Evolutionary conservation across 2,888 invertebrate genomes (phyloP).

Genomic region (Parasteatoda lunata): DNA sequence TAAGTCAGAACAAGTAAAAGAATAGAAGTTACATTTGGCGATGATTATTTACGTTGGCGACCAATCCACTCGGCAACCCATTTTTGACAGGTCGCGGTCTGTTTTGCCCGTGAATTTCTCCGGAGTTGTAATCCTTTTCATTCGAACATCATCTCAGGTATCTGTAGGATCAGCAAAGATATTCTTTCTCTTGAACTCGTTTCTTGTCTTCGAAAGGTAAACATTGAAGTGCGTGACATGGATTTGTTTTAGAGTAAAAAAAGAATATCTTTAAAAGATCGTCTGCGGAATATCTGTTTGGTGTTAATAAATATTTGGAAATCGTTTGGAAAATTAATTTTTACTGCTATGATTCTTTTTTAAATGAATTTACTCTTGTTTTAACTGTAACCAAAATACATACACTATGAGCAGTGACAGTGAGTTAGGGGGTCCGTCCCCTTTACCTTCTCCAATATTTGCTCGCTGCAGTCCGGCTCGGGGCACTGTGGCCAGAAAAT

Average conservation of each 20-base stretch:
- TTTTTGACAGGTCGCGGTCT: slow-evolving; percentile 23
- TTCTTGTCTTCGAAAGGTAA: not conserved
- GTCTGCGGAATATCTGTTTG: no score
- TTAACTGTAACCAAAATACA: not conserved
- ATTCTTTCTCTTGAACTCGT: not conserved
- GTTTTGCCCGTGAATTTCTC: slow-evolving; percentile 1
- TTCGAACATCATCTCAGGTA: no score
- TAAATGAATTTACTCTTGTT: not conserved
- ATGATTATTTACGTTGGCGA: not conserved
- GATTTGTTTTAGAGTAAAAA: not conserved
- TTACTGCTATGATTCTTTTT: no score
- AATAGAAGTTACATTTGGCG: no score
- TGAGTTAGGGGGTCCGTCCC: slow-evolving; percentile 45
- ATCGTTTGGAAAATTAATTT: no score
- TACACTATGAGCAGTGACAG: slow-evolving; percentile 50
- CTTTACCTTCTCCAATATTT: slow-evolving; percentile 60
- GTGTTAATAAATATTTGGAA: no score
- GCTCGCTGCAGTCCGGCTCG: slow-evolving; percentile 69
- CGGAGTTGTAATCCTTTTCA: not conserved
- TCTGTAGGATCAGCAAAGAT: no score
- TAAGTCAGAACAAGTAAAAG: no score
- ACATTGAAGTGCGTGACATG: not conserved
- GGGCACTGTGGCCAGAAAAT: slow-evolving; percentile 64
- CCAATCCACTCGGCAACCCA: slow-evolving; percentile 12
- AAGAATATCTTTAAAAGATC: not conserved